Conservation (phyloP, 2,797 vertebrate species). For the Momotus momota region DNA sequence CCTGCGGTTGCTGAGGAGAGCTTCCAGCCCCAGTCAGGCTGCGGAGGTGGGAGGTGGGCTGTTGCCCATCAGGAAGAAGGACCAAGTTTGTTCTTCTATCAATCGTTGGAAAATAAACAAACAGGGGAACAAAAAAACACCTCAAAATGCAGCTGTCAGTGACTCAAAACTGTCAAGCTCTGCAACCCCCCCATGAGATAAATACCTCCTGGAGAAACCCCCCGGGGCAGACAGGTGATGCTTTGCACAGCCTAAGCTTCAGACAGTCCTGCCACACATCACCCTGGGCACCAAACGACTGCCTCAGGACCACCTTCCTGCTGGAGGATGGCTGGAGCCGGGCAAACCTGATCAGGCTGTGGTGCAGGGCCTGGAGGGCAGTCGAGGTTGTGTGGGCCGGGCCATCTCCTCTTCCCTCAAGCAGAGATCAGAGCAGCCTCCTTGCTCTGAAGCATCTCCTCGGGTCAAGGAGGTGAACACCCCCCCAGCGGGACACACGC, state of each 20-base stretch:
- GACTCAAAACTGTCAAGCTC: neutral
- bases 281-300: fast-evolving
- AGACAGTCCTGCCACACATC: neutral
- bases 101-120: neutral
- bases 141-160: neutral
- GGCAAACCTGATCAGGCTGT: conserved; percentile 33
- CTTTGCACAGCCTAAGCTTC: neutral
- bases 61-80: neutral
- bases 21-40: neutral
- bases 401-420: neutral
- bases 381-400: neutral
- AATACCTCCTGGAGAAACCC: neutral
- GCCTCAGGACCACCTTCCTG: neutral
- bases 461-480: neutral
- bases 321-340: neutral
- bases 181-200: fast-evolving
- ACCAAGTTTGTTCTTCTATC: neutral
- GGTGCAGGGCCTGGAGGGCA: neutral
- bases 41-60: neutral
- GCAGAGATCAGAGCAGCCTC: neutral
- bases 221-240: neutral
- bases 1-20: neutral
- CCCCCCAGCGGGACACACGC: fast-evolving
- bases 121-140: neutral
- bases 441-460: conserved; percentile 3